Conservation (phyloP, 2,888 invertebrate species). For the Acronicta leporina region DNA sequence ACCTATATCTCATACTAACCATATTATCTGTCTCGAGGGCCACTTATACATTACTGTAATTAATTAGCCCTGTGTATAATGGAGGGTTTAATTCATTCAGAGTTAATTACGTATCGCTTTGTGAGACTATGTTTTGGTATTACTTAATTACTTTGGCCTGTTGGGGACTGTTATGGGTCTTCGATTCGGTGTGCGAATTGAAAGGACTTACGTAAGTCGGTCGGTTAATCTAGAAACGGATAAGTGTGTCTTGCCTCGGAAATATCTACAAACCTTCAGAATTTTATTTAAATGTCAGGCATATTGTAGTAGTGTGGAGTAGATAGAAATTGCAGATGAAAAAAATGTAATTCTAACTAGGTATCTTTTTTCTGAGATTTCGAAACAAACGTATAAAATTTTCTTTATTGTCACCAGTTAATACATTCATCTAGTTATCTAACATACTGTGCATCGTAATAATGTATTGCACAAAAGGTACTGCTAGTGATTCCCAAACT, state of each 20-base stretch:
- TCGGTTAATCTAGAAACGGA: not conserved
- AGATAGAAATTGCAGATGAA: too few species aligned
- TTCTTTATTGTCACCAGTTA: too few species aligned
- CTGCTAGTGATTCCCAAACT: too few species aligned
- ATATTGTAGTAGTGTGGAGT: too few species aligned
- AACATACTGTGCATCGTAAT: too few species aligned
- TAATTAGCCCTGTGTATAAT: constrained; percentile 48
- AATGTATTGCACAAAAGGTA: too few species aligned
- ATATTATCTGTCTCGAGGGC: constrained; percentile 43
- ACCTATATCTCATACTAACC: constrained; percentile 30
- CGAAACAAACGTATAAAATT: too few species aligned
- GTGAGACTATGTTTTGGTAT: constrained; percentile 26
- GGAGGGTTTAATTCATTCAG: constrained; percentile 47
- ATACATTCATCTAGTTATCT: too few species aligned
- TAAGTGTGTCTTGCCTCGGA: not conserved
- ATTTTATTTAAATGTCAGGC: too few species aligned
- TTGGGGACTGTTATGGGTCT: not conserved
- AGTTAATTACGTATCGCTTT: constrained; percentile 47
- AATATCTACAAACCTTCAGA: too few species aligned
- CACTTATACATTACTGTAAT: constrained; percentile 49
- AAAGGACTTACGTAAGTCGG: not conserved
- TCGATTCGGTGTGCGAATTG: not conserved
- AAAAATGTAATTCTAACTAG: too few species aligned
- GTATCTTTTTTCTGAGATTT: too few species aligned
- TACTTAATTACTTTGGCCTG: constrained; percentile 20